Base-by-base conservation (phyloP, 1,140 invertebrate species). In the Drosophila kikkawai region DNA sequence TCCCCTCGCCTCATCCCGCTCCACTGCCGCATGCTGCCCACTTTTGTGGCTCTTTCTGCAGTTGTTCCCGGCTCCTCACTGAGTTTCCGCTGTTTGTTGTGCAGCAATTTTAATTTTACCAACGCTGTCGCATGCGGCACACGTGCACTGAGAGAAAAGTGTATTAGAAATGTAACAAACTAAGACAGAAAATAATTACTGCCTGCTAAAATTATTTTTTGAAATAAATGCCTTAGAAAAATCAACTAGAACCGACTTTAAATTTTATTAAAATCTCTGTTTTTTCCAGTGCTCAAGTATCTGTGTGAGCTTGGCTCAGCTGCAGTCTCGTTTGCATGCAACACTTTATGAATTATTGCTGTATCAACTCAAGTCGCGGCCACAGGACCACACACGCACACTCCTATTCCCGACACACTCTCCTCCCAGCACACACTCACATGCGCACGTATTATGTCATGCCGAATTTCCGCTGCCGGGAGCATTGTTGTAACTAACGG, bases 271-370 rank as follows among this genome's bases (percentile, higher is more conserved):
- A 0, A 13, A 22, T 13, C 3, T 2, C 29, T 48, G 8, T 15
- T 56, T 55, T n/a, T 8, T 5, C 8, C 7, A 39, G 36, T 56
- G 13, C 37, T n/a, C 34, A 50, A 29, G 59, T 69, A 51, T 73
- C 57, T 81, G 59, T 69, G 51, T 65, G 73, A 75, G 59, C 73
- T 55, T 56, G 69, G 45, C 79, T 86, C 86, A 91, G 83, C 87
- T 87, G 87, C 74, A 91, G 88, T 80, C 81, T 91, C 75, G 88
- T 88, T 87, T 91, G 88, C 88, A 91, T 91, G 88, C 88, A 91
- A 91, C 88, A 91, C 84, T 91, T 91, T 91, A 91, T 91, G 84
- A 91, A 91, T 91, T 91, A 91, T 91, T 91, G 88, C 88, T 91
- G 88, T 87, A 91, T 88, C 79, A 90, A 91, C 86, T 91, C 86